A percentile compares a stretch with the other conserved stretches of the same genome.
Conservation (phyloP, 2,888 invertebrate species). For the Noctua pronuba region DNA sequence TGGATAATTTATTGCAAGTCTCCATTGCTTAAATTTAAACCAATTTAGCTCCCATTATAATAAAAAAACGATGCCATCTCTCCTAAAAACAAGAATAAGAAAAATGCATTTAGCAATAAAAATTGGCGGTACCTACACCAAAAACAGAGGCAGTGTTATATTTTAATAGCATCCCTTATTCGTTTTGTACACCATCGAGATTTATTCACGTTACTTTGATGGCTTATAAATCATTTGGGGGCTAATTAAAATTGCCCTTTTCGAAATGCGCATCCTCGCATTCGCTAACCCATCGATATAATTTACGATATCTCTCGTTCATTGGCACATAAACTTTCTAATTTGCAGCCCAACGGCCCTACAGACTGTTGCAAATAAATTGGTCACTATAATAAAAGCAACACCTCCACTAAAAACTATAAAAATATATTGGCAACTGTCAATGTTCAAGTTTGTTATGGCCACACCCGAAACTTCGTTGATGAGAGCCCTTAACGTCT, state of each 20-base stretch:
- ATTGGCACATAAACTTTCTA: conserved; percentile 88
- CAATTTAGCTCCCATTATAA: not conserved
- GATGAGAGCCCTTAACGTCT: conserved; percentile 85
- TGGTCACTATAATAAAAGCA: conserved; percentile 86
- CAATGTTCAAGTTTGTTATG: conserved; percentile 83
- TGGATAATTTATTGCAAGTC: not conserved
- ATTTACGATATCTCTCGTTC: conserved; percentile 87
- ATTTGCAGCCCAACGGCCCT: conserved; percentile 81
- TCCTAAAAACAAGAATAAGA: conserved; percentile 11
- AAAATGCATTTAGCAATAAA: conserved; percentile 57
- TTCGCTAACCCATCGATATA: conserved; percentile 84
- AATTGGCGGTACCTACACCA: conserved; percentile 40
- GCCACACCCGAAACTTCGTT: conserved; percentile 85
- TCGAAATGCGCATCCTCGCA: conserved; percentile 75
- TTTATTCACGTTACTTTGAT: conserved; percentile 81
- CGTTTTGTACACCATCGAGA: conserved; percentile 72
- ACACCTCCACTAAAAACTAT: conserved; percentile 83
- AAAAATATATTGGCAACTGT: conserved; percentile 86
- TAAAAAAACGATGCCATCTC: not conserved
- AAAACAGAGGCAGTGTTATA: conserved; percentile 58
- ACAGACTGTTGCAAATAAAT: conserved; percentile 82
- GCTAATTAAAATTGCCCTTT: conserved; percentile 87
- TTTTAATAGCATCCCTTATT: conserved; percentile 60
- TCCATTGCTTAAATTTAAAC: not conserved
- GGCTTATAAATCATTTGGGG: conserved; percentile 85